phyloP scores from a whole-genome alignment of 1,140 invertebrate genomes.

The Dendroctonus valens region DNA sequence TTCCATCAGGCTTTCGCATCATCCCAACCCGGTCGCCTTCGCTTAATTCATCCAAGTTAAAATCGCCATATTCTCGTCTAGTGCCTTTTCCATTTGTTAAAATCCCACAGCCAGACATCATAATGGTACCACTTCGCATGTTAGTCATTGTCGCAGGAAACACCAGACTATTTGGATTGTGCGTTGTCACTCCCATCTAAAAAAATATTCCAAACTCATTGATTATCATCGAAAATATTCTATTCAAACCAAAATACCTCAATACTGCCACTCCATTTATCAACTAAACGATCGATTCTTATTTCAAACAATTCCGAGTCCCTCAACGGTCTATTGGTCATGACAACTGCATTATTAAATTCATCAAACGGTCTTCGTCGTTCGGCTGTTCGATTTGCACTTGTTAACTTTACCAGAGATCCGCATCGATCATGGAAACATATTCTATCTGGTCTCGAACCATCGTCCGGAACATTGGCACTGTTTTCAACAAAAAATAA shows the following conservation, averaged over 20 bases:
- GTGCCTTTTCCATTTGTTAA: conserved; percentile 92
- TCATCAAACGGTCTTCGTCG: conserved; percentile 85
- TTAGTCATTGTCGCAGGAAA: conserved; percentile 98
- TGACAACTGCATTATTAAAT: conserved; percentile 91
- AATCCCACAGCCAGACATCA: conserved; percentile 97
- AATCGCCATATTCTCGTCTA: conserved; percentile 88
- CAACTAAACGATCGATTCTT: conserved; percentile 84
- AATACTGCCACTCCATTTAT: conserved; percentile 92
- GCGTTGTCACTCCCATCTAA: conserved; percentile 87
- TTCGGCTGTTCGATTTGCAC: conserved; percentile 81
- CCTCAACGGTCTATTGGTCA: conserved; percentile 81
- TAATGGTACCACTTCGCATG: conserved; percentile 90
- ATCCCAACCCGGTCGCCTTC: conserved; percentile 89
- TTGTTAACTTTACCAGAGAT: conserved; percentile 82
- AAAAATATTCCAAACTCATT: conserved; percentile 20
- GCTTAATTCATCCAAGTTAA: conserved; percentile 89
- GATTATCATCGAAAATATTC: not conserved
- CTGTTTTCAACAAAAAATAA: conserved; percentile 29
- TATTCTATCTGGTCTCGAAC: conserved; percentile 60
- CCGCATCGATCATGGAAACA: conserved; percentile 88
- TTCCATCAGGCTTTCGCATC: conserved; percentile 77
- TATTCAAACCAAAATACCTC: conserved; percentile 54
- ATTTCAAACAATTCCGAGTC: conserved; percentile 94
- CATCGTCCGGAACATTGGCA: conserved; percentile 47
- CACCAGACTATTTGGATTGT: conserved; percentile 83